phyloP scores from a whole-genome alignment of 2,888 invertebrate genomes.

The Ctenicera cuprea region DNA sequence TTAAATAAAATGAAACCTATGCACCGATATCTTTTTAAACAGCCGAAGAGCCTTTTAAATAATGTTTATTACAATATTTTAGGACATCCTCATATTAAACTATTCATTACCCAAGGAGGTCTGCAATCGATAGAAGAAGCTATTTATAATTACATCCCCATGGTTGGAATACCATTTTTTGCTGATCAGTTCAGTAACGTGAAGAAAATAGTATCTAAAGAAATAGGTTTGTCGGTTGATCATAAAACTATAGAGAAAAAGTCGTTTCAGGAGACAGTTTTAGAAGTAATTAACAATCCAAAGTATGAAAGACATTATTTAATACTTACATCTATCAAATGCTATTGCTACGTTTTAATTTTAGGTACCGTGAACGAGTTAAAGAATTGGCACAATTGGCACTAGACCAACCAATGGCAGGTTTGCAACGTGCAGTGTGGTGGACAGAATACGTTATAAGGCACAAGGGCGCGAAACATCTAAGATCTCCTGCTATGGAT shows the following conservation, averaged over 20 bases:
- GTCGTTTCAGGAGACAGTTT: constrained; percentile 62
- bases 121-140: constrained; percentile 72
- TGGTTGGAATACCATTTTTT: constrained; percentile 70
- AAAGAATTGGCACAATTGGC: constrained; percentile 51
- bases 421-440: constrained; percentile 61
- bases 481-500: constrained; percentile 52
- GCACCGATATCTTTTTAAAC: too few relatives aligned
- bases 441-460: constrained; percentile 64
- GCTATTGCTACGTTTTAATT: too few relatives aligned
- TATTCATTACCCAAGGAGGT: constrained; percentile 73
- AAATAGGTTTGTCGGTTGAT: constrained; percentile 66
- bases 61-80: too few relatives aligned
- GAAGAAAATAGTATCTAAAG: constrained; percentile 44
- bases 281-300: constrained; percentile 49
- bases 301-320: too few relatives aligned
- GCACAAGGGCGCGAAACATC: constrained; percentile 59
- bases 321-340: too few relatives aligned
- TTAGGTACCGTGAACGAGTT: constrained; percentile 59
- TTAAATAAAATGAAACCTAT: too few relatives aligned
- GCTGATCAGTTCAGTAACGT: constrained; percentile 72
- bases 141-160: constrained; percentile 69
- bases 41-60: too few relatives aligned
- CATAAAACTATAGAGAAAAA: constrained; percentile 63
- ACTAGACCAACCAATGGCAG: constrained; percentile 60
- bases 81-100: constrained; percentile 71